Conservation (phyloP, 2,888 invertebrate species). For the Tupiocoris notatus region DNA sequence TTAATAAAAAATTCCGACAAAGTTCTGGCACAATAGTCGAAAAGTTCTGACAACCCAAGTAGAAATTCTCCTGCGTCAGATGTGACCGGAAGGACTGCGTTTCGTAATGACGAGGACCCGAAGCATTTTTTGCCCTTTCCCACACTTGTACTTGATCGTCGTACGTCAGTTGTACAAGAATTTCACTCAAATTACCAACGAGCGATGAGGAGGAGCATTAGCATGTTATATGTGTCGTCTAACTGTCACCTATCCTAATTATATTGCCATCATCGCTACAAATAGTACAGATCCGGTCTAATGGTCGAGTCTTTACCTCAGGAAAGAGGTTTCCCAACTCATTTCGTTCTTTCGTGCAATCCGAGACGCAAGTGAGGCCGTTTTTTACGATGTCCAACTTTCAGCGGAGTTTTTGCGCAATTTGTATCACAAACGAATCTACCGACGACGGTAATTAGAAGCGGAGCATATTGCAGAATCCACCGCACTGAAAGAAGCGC, state of each 20-base stretch:
- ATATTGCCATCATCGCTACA: constrained; percentile 42
- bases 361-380: not conserved
- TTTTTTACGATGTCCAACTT: not conserved
- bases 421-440: too few species aligned
- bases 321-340: constrained; percentile 6
- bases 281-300: constrained; percentile 36
- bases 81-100: constrained; percentile 23
- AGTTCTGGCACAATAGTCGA: too few species aligned
- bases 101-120: constrained; percentile 5
- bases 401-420: not conserved
- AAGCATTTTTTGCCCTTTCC: not conserved
- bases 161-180: constrained; percentile 3
- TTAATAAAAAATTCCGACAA: too few species aligned
- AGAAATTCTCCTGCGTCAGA: constrained; percentile 13
- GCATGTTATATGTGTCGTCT: constrained; percentile 33
- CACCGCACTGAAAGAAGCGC: too few species aligned
- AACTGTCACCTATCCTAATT: constrained; percentile 38
- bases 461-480: too few species aligned
- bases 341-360: not conserved
- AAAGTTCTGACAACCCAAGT: too few species aligned
- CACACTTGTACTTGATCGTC: not conserved
- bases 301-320: constrained; percentile 9
- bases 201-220: constrained; percentile 6
- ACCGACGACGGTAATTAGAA: too few species aligned
- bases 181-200: constrained; percentile 18